Conservation (phyloP, 2,113 vertebrate species). For the Megaleporinus macrocephalus region DNA sequence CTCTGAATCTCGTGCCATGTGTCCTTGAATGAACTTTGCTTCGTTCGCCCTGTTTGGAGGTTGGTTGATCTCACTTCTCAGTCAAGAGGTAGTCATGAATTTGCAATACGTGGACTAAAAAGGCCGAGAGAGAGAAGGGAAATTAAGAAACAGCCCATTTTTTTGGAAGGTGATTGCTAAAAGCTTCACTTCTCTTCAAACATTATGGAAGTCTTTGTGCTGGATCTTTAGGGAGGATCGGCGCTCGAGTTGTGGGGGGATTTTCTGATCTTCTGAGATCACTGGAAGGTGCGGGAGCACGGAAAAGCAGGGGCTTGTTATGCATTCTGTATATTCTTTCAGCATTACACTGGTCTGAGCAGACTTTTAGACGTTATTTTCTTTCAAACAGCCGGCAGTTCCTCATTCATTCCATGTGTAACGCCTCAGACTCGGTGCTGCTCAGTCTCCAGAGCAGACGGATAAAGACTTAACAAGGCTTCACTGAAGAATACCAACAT, state of each 20-base stretch:
- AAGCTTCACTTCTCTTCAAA: too few species aligned
- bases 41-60: background rate
- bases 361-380: background rate
- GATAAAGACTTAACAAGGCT: background rate
- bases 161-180: too few species aligned
- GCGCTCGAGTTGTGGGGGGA: background rate
- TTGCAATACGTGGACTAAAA: background rate
- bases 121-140: too few species aligned
- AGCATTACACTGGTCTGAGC: background rate
- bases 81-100: background rate
- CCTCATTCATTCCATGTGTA: background rate
- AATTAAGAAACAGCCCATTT: too few species aligned
- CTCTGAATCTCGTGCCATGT: too few species aligned
- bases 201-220: background rate
- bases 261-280: background rate
- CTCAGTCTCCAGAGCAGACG: background rate
- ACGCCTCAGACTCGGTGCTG: background rate
- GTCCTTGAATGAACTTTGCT: background rate
- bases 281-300: background rate
- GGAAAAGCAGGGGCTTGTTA: background rate
- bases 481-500: background rate
- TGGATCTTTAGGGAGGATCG: background rate
- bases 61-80: background rate
- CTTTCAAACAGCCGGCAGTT: background rate
- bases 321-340: background rate